Conservation (phyloP, 1,140 invertebrate genomes). For the Archivesica marissinica region DNA sequence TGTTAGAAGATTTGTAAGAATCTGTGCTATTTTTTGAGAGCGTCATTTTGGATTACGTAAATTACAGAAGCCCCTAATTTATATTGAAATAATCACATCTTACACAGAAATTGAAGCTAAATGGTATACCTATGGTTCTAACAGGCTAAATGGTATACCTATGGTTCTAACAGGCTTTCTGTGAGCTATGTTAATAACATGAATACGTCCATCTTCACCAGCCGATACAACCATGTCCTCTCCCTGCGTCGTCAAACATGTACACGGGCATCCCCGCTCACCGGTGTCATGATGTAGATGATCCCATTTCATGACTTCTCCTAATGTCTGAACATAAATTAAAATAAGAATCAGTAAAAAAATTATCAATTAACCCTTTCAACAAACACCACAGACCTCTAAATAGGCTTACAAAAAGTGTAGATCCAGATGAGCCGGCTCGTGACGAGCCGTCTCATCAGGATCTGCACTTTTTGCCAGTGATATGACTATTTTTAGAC, state of each 20-base stretch:
- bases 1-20: no score
- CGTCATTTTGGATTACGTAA: no score
- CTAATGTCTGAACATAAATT: conserved; percentile 51
- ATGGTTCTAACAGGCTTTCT: conserved; percentile 87
- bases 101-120: no score
- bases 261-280: conserved; percentile 73
- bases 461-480: no score
- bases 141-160: conserved; percentile 87
- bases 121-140: conserved; percentile 87
- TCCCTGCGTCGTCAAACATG: conserved; percentile 76
- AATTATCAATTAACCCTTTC: neutral
- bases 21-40: no score
- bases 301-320: conserved; percentile 84
- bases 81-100: no score
- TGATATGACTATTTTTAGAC: no score
- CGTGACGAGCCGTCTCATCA: no score
- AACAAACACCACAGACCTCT: no score
- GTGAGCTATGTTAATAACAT: conserved; percentile 88
- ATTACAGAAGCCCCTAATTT: no score
- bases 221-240: conserved; percentile 85
- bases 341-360: neutral
- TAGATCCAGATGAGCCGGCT: no score
- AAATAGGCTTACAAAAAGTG: no score
- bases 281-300: conserved; percentile 84
- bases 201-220: conserved; percentile 93